Base-by-base conservation (phyloP, 2,113 vertebrate genomes). In the Uropsilus gracilis region DNA sequence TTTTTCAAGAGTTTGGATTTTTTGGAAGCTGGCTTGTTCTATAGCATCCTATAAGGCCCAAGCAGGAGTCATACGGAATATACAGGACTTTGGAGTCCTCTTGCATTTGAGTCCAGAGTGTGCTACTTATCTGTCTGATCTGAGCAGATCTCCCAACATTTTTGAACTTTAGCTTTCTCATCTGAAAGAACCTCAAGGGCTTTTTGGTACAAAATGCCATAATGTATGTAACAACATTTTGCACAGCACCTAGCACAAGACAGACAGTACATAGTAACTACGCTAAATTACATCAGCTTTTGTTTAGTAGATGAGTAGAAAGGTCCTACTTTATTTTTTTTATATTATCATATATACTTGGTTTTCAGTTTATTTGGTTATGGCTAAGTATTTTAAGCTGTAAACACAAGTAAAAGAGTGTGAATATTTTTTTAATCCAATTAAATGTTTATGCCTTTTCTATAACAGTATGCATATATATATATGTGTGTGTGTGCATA, bases 321-420 rank as follows among this genome's bases (percentile, higher is more conserved):
- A 78, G 42, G 50, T 39, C 57, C 39, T 92, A 22, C 53, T 69
- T 76, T 86, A 42, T 44, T 94, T 82, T 94, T 89, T 61, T 57
- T 92, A 42, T 30, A 42, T 90, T 94, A 17, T 94, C 22, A 69
- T 59, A n/a, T 92, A 44, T 59, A 68, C 57, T 75, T 44, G 75
- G 3, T 75, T 91, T 91, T 80, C 53, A 91, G 63, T 84, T 91
- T 46, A 50, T 50, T 50, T 50, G 6, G 48, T 50, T 50, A 50
- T 50, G 48, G 16, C 48, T 50, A 50, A 50, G 48, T 50, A 50
- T 50, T 50, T 50, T 50, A n/a, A n/a, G n/a, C n/a, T n/a, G n/a
- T n/a, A n/a, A n/a, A n/a, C n/a, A n/a, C n/a, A n/a, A n/a, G n/a
- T n/a, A n/a, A n/a, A n/a, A n/a, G n/a, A n/a, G n/a, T n/a, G n/a